Evolutionary conservation across 2,797 vertebrate species (phyloP), one percentile per base, ranked within the genome.

Genomic region (Nasua narica): DNA sequence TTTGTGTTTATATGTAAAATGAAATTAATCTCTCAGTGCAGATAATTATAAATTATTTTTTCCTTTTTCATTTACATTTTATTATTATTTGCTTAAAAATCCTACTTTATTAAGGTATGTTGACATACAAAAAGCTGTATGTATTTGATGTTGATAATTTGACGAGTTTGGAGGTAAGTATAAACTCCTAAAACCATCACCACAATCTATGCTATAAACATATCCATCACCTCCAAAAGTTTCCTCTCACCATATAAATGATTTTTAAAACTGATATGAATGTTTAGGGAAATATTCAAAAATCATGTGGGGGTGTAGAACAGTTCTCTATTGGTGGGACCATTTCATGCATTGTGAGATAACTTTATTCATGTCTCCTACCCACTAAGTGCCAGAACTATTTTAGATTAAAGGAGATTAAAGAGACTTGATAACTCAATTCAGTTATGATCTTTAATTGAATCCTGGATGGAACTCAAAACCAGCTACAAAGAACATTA

Each of bases 1-100:
- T 25, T 56, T 88, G 25, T 82, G n/a, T 79, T 96, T 82, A 48
- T 60, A 58, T 78, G 23, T 67, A 70, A 96, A 95, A 56, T 76
- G 48, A 19, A 43, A 87, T 58, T 46, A 82, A n/a, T 48, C 9
- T 70, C 7, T 87, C 67, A 6, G 25, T 83, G 50, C 25, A 91
- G 70, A 50, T 93, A 90, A 32, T 56, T 94, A 43, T 65, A 90
- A 82, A n/a, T 40, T 29, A 87, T 46, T 90, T 82, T 87, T 65
- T 62, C 78, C 48, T 85, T 94, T 77, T 78, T 78, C 35, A 27
- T 65, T 43, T 94, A 15, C 27, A 29, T 78, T 70, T 67, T 69
- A 58, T 67, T 89, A 81, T 81, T 35, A 67, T 84, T 85, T 58
- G 32, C 11, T 85, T 78, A 58, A 86, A 78, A 79, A 16, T 19